phyloP scores from a whole-genome alignment of 2,113 vertebrate genomes.

The Mastomys coucha region DNA sequence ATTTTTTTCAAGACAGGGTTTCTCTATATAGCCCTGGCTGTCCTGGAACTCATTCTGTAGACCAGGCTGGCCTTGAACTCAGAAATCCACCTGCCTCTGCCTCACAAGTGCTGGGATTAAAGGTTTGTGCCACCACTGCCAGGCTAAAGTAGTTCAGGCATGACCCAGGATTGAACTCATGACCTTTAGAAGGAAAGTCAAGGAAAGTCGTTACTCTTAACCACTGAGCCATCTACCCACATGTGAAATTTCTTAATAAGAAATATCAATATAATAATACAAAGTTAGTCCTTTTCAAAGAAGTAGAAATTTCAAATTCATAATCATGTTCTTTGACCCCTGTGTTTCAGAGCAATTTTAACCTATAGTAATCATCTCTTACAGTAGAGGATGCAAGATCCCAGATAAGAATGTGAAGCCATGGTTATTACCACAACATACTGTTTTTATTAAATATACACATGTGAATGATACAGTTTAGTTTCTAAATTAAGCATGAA shows the following conservation, averaged over 20 bases:
- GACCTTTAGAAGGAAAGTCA: no score
- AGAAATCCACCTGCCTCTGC: no score
- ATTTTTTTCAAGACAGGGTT: no score
- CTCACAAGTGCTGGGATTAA: no score
- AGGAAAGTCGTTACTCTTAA: no score
- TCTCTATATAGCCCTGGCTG: no score
- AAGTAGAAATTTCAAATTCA: slow-evolving; percentile 14
- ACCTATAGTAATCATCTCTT: not conserved
- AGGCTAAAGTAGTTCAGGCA: no score
- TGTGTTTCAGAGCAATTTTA: not conserved
- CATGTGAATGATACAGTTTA: not conserved
- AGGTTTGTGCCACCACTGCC: no score
- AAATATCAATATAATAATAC: not conserved
- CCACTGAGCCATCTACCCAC: no score
- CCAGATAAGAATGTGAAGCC: not conserved
- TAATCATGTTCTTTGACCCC: not conserved
- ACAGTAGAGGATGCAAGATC: not conserved
- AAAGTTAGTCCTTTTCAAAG: slow-evolving; percentile 4
- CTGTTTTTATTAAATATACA: not conserved
- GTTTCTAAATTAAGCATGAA: not conserved
- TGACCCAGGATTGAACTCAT: no score
- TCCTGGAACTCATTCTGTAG: no score
- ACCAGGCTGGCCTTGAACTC: no score
- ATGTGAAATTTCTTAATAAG: slow-evolving; percentile 13
- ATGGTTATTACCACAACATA: not conserved